These are phyloP conservation scores for Amblyjoppa proteus DNA, from an alignment of 2,888 invertebrate genomes.

Conservation along the genomic window DNA sequence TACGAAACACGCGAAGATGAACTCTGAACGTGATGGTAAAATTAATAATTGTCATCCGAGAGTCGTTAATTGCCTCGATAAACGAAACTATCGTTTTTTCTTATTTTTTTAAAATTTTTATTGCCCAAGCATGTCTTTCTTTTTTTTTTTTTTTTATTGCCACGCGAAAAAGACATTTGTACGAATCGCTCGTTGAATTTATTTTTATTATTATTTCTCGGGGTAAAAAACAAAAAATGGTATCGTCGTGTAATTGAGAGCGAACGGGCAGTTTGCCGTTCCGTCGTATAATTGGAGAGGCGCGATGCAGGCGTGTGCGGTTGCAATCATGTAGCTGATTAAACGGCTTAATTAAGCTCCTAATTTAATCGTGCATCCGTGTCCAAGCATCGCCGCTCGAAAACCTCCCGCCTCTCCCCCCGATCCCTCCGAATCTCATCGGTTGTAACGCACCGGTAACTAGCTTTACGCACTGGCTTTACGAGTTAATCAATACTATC, in stretches of 20 bases:
- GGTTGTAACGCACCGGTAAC: conserved; percentile 33
- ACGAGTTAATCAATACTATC: conserved; percentile 67
- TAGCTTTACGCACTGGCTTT: conserved; percentile 62
- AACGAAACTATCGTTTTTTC: conserved; percentile 20
- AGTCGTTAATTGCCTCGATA: conserved; percentile 37
- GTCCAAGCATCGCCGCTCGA: conserved; percentile 11
- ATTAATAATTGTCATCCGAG: conserved; percentile 32
- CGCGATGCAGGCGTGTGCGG: conserved; percentile 79
- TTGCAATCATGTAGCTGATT: conserved; percentile 84
- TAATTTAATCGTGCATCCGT: conserved; percentile 77
- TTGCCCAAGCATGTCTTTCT: not conserved
- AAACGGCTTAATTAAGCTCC: conserved; percentile 83
- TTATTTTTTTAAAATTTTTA: not conserved
- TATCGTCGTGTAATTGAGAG: not conserved
- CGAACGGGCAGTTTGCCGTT: conserved; percentile 18
- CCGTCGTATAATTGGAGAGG: conserved; percentile 76
- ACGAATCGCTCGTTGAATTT: not conserved
- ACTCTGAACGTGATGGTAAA: conserved; percentile 15
- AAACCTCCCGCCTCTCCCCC: no score
- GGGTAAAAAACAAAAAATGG: not conserved
- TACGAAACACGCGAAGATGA: conserved; percentile 17
- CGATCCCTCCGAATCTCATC: conserved; percentile 7
- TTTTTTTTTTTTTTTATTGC: not conserved
- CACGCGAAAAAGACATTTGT: not conserved
- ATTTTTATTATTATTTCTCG: not conserved